phyloP scores from a whole-genome alignment of 2,113 vertebrate genomes.

The Oryzias javanicus region DNA sequence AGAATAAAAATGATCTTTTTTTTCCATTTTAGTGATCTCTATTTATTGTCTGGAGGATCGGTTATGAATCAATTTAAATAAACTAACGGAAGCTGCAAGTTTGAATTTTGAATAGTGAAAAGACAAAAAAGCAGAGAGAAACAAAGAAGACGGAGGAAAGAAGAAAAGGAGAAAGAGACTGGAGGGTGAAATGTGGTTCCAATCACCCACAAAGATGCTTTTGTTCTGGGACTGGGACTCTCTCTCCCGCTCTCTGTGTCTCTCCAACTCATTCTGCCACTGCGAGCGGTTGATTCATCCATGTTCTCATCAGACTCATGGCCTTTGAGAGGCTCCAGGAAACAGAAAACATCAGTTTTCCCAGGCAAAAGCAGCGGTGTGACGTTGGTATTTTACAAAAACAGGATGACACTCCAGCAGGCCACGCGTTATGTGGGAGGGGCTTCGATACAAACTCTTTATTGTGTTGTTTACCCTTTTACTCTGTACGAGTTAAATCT shows the following conservation, averaged over 20 bases:
- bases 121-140: constrained; percentile 1
- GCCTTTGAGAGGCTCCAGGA: not conserved
- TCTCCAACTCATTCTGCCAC: constrained; percentile 38
- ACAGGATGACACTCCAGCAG: not conserved
- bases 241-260: constrained; percentile 44
- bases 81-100: too few relatives aligned
- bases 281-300: constrained; percentile 36
- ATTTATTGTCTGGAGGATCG: too few relatives aligned
- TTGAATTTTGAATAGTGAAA: constrained; percentile 41
- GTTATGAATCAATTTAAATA: too few relatives aligned
- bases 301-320: constrained; percentile 32
- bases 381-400: not conserved
- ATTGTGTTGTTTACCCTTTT: not conserved
- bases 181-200: constrained; percentile 61
- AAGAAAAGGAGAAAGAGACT: constrained; percentile 34
- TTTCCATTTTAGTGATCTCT: too few relatives aligned
- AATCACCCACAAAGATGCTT: constrained; percentile 76
- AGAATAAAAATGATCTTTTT: too few relatives aligned
- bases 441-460: not conserved
- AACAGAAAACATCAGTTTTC: not conserved
- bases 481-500: too few relatives aligned
- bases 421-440: not conserved
- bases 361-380: constrained; percentile 8
- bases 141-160: constrained; percentile 18
- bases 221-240: constrained; percentile 70